Evolutionary conservation across 1,140 invertebrate genomes (phyloP).

Genomic region (Heterodera carotae): DNA sequence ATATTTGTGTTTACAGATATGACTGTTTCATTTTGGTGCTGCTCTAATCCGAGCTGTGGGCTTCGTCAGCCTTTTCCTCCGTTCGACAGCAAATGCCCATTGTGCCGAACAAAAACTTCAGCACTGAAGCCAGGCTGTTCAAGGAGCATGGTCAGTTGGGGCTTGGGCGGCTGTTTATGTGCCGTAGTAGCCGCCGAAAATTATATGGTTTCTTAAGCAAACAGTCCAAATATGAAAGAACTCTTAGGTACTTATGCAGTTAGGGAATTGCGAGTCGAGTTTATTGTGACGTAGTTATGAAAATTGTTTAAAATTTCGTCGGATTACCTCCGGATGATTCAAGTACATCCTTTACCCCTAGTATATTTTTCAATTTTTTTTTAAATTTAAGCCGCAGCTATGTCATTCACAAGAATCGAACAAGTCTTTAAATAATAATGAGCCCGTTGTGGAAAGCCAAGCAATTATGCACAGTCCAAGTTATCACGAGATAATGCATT

Average conservation of each 20-base stretch:
- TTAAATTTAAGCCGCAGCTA: background rate
- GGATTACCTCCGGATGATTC: no score
- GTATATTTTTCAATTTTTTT: no score
- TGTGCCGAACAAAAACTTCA: slow-evolving; percentile 37
- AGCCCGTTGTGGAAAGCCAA: background rate
- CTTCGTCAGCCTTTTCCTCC: slow-evolving; percentile 42
- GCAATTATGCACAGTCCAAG: background rate
- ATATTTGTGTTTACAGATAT: slow-evolving; percentile 32
- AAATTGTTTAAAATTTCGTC: no score
- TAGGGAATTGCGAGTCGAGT: no score
- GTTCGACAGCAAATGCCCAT: slow-evolving; percentile 38
- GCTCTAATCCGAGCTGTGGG: slow-evolving; percentile 29
- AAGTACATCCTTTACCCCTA: no score
- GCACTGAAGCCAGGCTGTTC: slow-evolving; percentile 9
- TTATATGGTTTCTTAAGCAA: no score
- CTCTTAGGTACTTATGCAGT: no score
- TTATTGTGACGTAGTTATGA: no score
- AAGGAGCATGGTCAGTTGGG: slow-evolving; percentile 35
- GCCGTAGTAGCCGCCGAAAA: no score
- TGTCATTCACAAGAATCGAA: background rate
- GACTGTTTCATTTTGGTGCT: slow-evolving; percentile 22
- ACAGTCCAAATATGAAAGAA: no score
- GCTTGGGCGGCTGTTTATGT: no score
- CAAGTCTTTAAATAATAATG: slow-evolving; percentile 18
- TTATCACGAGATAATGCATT: slow-evolving; percentile 18